phyloP scores from a whole-genome alignment of 2,888 invertebrate species.

The Aquatica leii region DNA sequence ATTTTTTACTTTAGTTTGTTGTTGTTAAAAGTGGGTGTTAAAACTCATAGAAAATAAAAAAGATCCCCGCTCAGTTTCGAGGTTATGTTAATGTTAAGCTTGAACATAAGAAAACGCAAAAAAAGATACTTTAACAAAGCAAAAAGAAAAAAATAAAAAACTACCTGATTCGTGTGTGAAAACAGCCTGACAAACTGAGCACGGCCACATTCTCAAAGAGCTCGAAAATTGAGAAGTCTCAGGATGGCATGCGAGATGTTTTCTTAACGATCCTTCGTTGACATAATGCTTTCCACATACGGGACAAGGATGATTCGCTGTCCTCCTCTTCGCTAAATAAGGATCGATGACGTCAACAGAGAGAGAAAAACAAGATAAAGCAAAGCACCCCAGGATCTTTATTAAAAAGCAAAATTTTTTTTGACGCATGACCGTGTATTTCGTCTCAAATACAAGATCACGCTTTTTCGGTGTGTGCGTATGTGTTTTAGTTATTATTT shows the following conservation, averaged over 20 bases:
- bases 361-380: conserved; percentile 66
- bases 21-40: no score
- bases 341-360: conserved; percentile 75
- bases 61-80: no score
- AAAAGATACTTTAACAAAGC: conserved; percentile 38
- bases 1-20: no score
- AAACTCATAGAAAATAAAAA: no score
- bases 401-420: conserved; percentile 37
- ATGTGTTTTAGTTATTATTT: not conserved
- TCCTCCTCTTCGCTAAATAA: conserved; percentile 92
- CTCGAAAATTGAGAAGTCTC: conserved; percentile 79
- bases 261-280: conserved; percentile 90
- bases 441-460: not conserved
- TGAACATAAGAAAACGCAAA: no score
- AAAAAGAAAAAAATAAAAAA: conserved; percentile 12
- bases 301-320: conserved; percentile 94
- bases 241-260: conserved; percentile 93
- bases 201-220: conserved; percentile 94
- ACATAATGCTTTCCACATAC: conserved; percentile 96
- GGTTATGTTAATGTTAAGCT: no score
- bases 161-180: conserved; percentile 94
- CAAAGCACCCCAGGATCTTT: conserved; percentile 61
- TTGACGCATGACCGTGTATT: conserved; percentile 16
- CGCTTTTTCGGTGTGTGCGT: not conserved
- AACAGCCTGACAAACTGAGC: conserved; percentile 93